Evolutionary conservation across 2,888 invertebrate genomes (phyloP).

Genomic region (Phortica okadai): DNA sequence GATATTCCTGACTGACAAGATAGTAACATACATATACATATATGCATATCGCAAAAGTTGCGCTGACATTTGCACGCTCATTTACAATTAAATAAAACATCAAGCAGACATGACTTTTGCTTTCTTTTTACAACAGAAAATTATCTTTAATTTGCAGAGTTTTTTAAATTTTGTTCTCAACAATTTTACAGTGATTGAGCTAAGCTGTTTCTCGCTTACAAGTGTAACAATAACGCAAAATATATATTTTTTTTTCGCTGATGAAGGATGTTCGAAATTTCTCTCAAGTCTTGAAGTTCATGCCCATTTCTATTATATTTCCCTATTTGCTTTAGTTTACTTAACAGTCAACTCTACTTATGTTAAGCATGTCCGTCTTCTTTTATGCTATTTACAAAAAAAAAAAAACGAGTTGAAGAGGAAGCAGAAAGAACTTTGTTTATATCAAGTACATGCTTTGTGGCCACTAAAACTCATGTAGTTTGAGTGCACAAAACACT

Average conservation of each 20-base stretch:
- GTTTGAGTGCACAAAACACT: not conserved
- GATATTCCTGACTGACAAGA: not conserved
- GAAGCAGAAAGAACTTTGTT: not conserved
- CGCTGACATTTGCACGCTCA: not conserved
- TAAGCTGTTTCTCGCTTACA: not conserved
- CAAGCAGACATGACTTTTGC: not conserved
- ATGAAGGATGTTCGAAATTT: not conserved
- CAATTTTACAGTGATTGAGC: not conserved
- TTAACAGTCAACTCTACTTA: no score
- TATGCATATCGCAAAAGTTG: not conserved
- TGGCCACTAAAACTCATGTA: not conserved
- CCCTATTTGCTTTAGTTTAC: no score
- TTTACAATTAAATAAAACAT: not conserved
- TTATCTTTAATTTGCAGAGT: not conserved
- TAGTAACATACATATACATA: not conserved
- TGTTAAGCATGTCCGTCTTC: no score
- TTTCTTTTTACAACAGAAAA: not conserved
- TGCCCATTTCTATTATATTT: no score
- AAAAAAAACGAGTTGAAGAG: no score
- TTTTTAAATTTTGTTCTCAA: no score
- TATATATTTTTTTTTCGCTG: not conserved
- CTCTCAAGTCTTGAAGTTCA: no score
- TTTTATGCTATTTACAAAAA: no score
- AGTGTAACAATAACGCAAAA: not conserved
- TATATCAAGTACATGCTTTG: not conserved